Base-by-base conservation (phyloP, 1,140 invertebrate genomes). In the Ceratosolen fusciceps region DNA sequence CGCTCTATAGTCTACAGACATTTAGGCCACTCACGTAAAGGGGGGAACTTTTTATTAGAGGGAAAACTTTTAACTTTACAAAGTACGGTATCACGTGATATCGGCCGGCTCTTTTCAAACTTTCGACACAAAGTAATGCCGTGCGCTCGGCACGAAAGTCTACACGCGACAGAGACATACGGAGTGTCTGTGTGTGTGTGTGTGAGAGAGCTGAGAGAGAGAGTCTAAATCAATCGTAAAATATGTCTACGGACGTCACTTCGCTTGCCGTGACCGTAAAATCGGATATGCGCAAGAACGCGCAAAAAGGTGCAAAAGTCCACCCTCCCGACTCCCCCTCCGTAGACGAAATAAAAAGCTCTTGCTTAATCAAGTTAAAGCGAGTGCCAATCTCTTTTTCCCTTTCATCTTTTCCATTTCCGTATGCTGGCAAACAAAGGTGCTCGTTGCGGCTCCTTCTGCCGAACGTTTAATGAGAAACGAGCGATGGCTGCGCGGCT, bases 51-150 rank as follows among this genome's bases (percentile, higher is more conserved):
- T 71, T 49, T 49, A 71, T 52, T 71, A 34, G 24, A 3, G 0
- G 8, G 26, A 31, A 71, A 54, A 49, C 43, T 70, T 70, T 26
- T 49, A 37, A 2, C 26, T 70, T 70, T 29, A 26, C 65, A 43
- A 43, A 68, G 65, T 68, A 68, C 37, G 37, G 21, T 68, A 68
- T 43, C 37, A 68, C n/a, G 39, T 49, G 39, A 47, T 70, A 70
- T 47, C 37, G 14, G 5, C 34, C 24, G 1, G 4, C 39, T 47
- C 39, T 68, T 68, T 68, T 47, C n/a, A 43, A 67, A 47, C 12
- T 68, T 43, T 29, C n/a, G 7, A 29, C 39, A 26, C 67, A 47
- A 47, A 47, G 24, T 47, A 47, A 68, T 34, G 19, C 8, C n/a
- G n/a, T n/a, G n/a, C n/a, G n/a, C n/a, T n/a, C n/a, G n/a, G n/a